Evolutionary conservation across 2,888 invertebrate genomes (phyloP).

Genomic region (Aleiodes alternator): DNA sequence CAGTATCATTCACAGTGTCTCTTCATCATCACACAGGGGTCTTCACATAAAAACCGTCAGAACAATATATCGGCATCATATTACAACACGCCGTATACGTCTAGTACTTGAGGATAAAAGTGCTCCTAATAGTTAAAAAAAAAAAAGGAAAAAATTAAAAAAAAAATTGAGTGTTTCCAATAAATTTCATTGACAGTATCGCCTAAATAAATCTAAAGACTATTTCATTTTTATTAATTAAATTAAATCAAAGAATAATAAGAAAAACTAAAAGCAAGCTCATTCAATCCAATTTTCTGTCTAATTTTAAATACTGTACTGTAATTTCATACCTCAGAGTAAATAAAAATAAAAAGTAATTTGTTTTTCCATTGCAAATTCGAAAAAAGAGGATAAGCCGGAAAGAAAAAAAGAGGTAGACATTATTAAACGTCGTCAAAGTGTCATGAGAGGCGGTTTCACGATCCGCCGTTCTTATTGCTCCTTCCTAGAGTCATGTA

Average conservation of each 20-base stretch:
- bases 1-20: constrained; percentile 10
- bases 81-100: constrained; percentile 7
- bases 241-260: too few relatives aligned
- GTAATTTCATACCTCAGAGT: neutral
- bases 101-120: neutral
- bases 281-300: too few relatives aligned
- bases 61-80: constrained; percentile 43
- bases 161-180: too few relatives aligned
- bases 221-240: too few relatives aligned
- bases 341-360: too few relatives aligned
- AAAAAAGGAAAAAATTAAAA: too few relatives aligned
- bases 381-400: constrained; percentile 36
- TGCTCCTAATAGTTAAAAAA: too few relatives aligned
- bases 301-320: too few relatives aligned
- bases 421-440: constrained; percentile 68
- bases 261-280: too few relatives aligned
- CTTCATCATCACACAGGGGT: constrained; percentile 30
- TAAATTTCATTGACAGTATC: too few relatives aligned
- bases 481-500: constrained; percentile 74
- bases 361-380: constrained; percentile 2
- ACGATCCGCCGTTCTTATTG: constrained; percentile 74
- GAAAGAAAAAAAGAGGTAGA: constrained; percentile 62
- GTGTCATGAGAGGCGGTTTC: constrained; percentile 76
- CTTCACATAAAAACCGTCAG: constrained; percentile 38
- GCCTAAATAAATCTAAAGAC: too few relatives aligned